These are phyloP conservation scores for Isoperla grammatica DNA, from an alignment of 2,888 invertebrate genomes.

Conservation along the genomic window DNA sequence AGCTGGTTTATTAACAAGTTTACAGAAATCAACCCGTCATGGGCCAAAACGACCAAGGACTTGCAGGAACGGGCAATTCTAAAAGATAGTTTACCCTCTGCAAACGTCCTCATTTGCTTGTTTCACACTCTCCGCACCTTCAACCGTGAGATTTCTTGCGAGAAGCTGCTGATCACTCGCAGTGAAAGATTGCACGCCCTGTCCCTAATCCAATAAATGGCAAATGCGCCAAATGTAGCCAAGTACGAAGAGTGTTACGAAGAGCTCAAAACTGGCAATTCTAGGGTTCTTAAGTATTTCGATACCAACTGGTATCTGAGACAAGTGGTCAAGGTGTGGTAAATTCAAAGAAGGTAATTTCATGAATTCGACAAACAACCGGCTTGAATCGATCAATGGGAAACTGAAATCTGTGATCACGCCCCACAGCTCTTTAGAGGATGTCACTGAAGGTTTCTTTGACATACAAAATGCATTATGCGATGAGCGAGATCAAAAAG, in stretches of 20 bases:
- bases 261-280: not conserved
- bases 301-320: constrained; percentile 30
- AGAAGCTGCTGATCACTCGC: constrained; percentile 25
- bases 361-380: constrained; percentile 29
- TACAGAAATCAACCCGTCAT: constrained; percentile 26
- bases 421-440: constrained; percentile 20
- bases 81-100: constrained; percentile 26
- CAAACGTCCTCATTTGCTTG: constrained; percentile 27
- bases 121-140: constrained; percentile 31
- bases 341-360: constrained; percentile 24
- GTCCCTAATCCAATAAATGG: constrained; percentile 23
- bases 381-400: constrained; percentile 25
- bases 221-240: constrained; percentile 6
- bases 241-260: not conserved
- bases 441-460: constrained; percentile 26
- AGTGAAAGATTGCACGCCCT: constrained; percentile 21
- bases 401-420: constrained; percentile 27
- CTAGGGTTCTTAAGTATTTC: constrained; percentile 24
- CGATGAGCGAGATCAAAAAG: constrained; percentile 21
- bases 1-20: constrained; percentile 26
- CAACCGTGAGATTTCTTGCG: constrained; percentile 28
- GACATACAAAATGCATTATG: constrained; percentile 4
- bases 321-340: constrained; percentile 26
- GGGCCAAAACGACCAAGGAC: constrained; percentile 30
- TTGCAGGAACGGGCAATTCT: constrained; percentile 27